Base-by-base conservation (phyloP, 1,140 invertebrate genomes). In the Helicorthomorpha holstii region DNA sequence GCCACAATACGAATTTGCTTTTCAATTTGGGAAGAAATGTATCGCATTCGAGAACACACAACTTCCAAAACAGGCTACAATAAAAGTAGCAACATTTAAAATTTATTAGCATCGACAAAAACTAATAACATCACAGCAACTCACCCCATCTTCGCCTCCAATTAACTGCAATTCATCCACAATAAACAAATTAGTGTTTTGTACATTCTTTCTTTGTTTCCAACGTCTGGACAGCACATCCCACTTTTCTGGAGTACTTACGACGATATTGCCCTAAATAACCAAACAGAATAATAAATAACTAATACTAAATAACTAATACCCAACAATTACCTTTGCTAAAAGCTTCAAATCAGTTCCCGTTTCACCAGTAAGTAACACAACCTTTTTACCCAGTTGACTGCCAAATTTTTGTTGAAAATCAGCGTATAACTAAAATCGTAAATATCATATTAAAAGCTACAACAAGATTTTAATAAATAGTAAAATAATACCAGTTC, bases 121-220 rank as follows among this genome's bases (percentile, higher is more conserved):
- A 26, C 38, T 24, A 14, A 41, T 48, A 59, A 47, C 10, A n/a
- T 7, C 10, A 27, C 47, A 14, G 51, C 25, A 25, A 7, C 61
- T 51, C 57, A 71, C 70, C 55, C 75, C 76, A 54, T 72, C 67
- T 44, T 68, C 63, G 53, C 68, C 71, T 46, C 72, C 73, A 59
- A 77, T 71, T 57, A 81, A 66, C 62, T 97, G 94, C n/a, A 99
- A 68, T 61, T 98, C 95, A 69, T 99, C 96, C 23, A 93, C 88
- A 54, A 99, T 94, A 61, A 99, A 96, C 1, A 99, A 71, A 56
- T 93, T 87, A 2, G 98, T 81, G 60, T 92, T 95, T 63, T 98
- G 94, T 0, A 99, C 93, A 65, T 95, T 94, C 66, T 97, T 97
- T 3, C 95, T 75, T 61, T 98, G 92, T 64, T 98, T 99, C 96